Percentiles rank a stretch among this genome's conserved stretches.
phyloP scores from a whole-genome alignment of 2,113 vertebrate genomes.

The Phyllopteryx taeniolatus region DNA sequence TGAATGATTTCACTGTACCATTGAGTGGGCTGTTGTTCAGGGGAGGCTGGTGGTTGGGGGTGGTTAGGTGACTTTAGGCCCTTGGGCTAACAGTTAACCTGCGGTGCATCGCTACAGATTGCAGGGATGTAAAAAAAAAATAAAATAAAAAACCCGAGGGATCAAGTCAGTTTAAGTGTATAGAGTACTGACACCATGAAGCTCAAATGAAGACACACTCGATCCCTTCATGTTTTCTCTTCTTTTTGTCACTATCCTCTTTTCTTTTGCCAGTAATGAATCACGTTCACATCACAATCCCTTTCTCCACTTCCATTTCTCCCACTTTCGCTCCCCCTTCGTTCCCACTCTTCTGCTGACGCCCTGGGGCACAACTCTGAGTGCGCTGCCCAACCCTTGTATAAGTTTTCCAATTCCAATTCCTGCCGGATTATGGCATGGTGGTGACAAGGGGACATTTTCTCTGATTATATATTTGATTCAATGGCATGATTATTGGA shows the following conservation, averaged over 20 bases:
- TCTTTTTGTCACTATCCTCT: slow-evolving; percentile 40
- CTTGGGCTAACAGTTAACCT: slow-evolving; percentile 75
- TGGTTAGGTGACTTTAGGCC: slow-evolving; percentile 29
- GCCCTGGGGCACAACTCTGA: slow-evolving; percentile 83
- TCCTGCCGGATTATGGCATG: slow-evolving; percentile 79
- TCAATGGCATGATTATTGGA: slow-evolving; percentile 85
- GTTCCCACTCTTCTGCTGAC: slow-evolving; percentile 62
- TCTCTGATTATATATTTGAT: slow-evolving; percentile 79
- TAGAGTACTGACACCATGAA: slow-evolving; percentile 49
- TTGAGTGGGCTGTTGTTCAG: slow-evolving; percentile 55
- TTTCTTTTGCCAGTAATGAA: slow-evolving; percentile 14
- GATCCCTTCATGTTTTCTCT: slow-evolving; percentile 43
- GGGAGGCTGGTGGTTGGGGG: slow-evolving; percentile 20
- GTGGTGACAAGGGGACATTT: slow-evolving; percentile 67
- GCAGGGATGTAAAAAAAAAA: slow-evolving; percentile 65
- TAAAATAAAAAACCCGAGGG: slow-evolving; percentile 45
- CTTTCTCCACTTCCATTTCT: background rate
- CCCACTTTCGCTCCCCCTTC: slow-evolving; percentile 26
- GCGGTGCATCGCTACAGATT: slow-evolving; percentile 74
- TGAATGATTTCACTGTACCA: slow-evolving; percentile 28
- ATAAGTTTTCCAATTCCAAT: slow-evolving; percentile 90
- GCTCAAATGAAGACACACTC: slow-evolving; percentile 79
- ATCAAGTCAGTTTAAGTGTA: slow-evolving; percentile 9
- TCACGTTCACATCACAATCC: slow-evolving; percentile 8
- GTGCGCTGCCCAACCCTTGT: slow-evolving; percentile 82